These are phyloP conservation scores for Drosophila kikkawai DNA, from an alignment of 1,140 invertebrate genomes.

Conservation along the genomic window DNA sequence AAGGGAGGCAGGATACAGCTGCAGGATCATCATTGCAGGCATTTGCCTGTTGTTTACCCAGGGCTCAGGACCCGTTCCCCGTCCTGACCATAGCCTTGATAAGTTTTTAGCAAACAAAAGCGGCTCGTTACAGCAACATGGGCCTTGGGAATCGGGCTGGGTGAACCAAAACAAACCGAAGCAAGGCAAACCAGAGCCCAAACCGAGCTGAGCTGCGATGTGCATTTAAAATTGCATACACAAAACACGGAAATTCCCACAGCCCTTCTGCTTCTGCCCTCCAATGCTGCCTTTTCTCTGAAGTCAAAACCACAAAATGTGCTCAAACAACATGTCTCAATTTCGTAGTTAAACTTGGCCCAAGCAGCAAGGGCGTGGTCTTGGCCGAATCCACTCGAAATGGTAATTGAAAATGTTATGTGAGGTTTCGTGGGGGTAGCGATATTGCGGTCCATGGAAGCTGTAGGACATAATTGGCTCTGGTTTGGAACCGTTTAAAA, in stretches of 20 bases:
- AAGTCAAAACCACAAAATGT: conserved; percentile 72
- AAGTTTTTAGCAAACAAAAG: conserved; percentile 79
- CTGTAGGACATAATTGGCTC: conserved; percentile 42
- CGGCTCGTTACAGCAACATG: conserved; percentile 72
- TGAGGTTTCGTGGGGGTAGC: conserved; percentile 24
- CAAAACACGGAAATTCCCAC: conserved; percentile 43
- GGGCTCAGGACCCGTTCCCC: conserved; percentile 13
- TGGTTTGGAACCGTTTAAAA: conserved; percentile 45
- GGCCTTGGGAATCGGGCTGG: conserved; percentile 45
- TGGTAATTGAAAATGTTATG: conserved; percentile 50
- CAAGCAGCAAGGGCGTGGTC: conserved; percentile 17
- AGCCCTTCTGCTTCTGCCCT: conserved; percentile 10
- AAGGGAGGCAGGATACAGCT: conserved; percentile 9
- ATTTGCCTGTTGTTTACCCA: conserved; percentile 61
- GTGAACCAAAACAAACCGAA: conserved; percentile 41
- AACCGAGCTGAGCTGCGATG: conserved; percentile 37
- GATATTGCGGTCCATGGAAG: conserved; percentile 18
- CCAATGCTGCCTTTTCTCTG: neutral
- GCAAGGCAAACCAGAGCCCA: conserved; percentile 7
- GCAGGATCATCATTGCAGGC: conserved; percentile 70
- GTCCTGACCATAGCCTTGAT: conserved; percentile 69
- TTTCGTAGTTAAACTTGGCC: conserved; percentile 62
- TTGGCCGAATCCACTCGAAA: conserved; percentile 32
- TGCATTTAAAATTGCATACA: conserved; percentile 58
- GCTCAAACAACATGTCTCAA: conserved; percentile 80